Evolutionary conservation across 2,888 invertebrate genomes (phyloP).

Genomic region (Synanthedon tipuliformis): DNA sequence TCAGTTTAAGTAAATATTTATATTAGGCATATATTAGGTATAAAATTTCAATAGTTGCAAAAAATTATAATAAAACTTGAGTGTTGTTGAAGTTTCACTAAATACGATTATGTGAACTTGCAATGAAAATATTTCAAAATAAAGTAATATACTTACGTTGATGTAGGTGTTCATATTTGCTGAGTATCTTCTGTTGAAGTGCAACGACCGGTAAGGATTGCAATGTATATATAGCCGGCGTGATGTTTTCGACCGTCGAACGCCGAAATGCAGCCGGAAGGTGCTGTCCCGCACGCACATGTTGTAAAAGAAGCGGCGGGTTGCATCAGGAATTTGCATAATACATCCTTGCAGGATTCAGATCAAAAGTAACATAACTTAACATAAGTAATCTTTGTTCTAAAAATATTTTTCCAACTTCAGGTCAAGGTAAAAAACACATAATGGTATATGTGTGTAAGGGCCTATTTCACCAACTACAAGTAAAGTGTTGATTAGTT

Average conservation of each 20-base stretch:
- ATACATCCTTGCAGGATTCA: conserved; percentile 16
- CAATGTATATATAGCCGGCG: conserved; percentile 7
- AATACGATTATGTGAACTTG: not conserved
- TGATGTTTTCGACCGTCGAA: conserved; percentile 5
- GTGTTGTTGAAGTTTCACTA: too few relatives aligned
- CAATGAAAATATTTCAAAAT: not conserved
- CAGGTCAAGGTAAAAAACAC: too few relatives aligned
- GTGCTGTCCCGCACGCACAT: conserved; percentile 2
- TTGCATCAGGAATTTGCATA: conserved; percentile 17
- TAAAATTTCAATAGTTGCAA: too few relatives aligned
- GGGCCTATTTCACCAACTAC: too few relatives aligned
- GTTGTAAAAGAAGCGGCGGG: conserved; percentile 5
- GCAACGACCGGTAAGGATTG: conserved; percentile 11
- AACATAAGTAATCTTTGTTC: too few relatives aligned
- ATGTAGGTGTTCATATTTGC: conserved; percentile 53
- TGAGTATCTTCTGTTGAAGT: conserved; percentile 42
- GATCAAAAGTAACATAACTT: too few relatives aligned
- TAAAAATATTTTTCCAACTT: too few relatives aligned
- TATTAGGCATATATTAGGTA: too few relatives aligned
- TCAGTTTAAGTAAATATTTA: too few relatives aligned
- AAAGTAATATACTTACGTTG: conserved; percentile 36
- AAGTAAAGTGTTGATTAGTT: too few relatives aligned
- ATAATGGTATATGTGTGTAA: too few relatives aligned
- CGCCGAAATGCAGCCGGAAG: conserved; percentile 10
- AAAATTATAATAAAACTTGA: too few relatives aligned